Percentiles rank a stretch among this genome's conserved stretches.
These are phyloP conservation scores for Gryllus longicercus DNA, from an alignment of 2,888 invertebrate genomes.

Conservation along the genomic window DNA sequence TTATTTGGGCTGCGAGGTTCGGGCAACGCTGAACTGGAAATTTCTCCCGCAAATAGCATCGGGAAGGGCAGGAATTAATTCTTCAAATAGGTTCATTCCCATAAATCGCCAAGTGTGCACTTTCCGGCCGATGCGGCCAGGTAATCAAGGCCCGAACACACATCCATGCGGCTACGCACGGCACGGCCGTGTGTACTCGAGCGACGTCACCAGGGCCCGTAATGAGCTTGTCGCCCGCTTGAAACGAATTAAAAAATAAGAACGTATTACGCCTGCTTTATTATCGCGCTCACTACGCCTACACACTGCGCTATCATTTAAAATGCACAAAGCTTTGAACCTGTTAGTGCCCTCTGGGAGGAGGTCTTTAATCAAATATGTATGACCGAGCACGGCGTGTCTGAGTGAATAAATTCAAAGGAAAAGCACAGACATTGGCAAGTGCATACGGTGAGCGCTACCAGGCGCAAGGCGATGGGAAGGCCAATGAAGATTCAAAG, in stretches of 20 bases:
- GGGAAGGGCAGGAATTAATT: too few species aligned
- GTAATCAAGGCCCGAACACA: too few species aligned
- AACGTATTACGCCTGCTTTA: constrained; percentile 17
- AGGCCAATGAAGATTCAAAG: too few species aligned
- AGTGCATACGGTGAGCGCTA: neutral
- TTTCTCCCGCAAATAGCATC: too few species aligned
- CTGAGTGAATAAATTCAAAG: constrained; percentile 17
- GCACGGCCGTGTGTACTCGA: too few species aligned
- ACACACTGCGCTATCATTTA: constrained; percentile 17
- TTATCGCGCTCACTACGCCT: neutral
- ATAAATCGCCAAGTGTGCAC: too few species aligned
- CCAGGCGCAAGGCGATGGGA: neutral
- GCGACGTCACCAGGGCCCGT: neutral
- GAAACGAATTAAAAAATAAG: neutral
- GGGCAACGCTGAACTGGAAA: too few species aligned
- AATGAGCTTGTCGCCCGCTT: neutral
- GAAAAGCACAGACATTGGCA: neutral
- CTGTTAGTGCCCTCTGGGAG: constrained; percentile 10
- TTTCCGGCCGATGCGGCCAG: too few species aligned
- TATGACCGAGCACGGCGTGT: neutral
- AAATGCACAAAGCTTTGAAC: constrained; percentile 5
- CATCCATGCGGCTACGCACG: too few species aligned
- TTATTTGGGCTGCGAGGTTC: too few species aligned
- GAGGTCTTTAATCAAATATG: constrained; percentile 17
- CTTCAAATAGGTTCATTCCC: too few species aligned